phyloP scores from a whole-genome alignment of 2,113 vertebrate genomes.

The Paratilapia polleni region DNA sequence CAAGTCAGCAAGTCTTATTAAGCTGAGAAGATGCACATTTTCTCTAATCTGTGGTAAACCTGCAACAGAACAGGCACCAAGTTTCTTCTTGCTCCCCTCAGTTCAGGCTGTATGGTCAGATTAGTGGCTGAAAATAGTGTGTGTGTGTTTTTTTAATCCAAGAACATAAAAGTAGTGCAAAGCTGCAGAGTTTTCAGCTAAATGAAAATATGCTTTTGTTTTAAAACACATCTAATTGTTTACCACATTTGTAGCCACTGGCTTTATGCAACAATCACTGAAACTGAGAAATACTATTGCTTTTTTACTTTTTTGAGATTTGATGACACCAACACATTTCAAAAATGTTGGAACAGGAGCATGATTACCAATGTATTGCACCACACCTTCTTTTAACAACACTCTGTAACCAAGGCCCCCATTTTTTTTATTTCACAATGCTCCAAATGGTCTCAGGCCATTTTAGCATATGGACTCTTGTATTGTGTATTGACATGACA shows the following conservation, averaged over 20 bases:
- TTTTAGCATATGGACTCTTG: too few species aligned
- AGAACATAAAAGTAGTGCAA: too few species aligned
- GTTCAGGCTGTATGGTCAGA: not conserved
- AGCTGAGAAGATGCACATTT: not conserved
- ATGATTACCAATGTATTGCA: not conserved
- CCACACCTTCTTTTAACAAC: too few species aligned
- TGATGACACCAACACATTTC: not conserved
- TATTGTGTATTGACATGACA: too few species aligned
- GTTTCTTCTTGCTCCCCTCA: not conserved
- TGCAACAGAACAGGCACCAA: not conserved
- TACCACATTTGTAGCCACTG: not conserved
- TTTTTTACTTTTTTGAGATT: not conserved
- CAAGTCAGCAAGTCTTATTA: conserved; percentile 26
- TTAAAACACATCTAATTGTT: not conserved
- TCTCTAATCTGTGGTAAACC: not conserved
- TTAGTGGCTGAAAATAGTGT: not conserved
- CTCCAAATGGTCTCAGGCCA: too few species aligned
- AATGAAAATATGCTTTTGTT: too few species aligned
- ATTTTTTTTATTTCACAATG: too few species aligned
- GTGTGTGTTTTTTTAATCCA: too few species aligned
- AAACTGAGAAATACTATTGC: not conserved
- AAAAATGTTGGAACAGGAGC: too few species aligned
- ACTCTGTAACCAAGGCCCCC: too few species aligned
- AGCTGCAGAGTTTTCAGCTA: too few species aligned
- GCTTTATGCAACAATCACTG: not conserved